phyloP scores from a whole-genome alignment of 2,113 vertebrate species.

The Solea solea region DNA sequence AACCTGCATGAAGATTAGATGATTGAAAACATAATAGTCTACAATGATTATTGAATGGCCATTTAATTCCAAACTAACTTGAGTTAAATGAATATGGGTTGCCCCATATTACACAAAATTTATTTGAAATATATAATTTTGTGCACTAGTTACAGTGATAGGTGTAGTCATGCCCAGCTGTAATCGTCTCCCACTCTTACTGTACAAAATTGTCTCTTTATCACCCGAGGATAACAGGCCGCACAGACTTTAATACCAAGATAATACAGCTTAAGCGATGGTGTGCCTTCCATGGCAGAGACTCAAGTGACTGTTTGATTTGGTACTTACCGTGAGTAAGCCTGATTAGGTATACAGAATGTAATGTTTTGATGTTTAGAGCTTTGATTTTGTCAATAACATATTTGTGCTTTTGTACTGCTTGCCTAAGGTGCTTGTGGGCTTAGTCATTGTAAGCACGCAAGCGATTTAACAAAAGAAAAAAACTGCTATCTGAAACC shows the following conservation, averaged over 20 bases:
- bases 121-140: no score
- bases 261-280: conserved; percentile 62
- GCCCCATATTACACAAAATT: no score
- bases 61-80: no score
- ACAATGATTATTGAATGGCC: no score
- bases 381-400: conserved; percentile 39
- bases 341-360: conserved; percentile 53
- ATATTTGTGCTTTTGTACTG: conserved; percentile 49
- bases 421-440: conserved; percentile 36
- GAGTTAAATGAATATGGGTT: no score
- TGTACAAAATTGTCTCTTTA: conserved; percentile 1
- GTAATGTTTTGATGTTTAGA: conserved; percentile 26
- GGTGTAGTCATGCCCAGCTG: conserved; percentile 16
- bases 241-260: conserved; percentile 21
- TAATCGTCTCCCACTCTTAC: conserved; percentile 28
- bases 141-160: neutral
- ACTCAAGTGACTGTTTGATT: conserved; percentile 47
- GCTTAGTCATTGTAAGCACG: conserved; percentile 41
- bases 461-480: conserved; percentile 30
- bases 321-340: conserved; percentile 49
- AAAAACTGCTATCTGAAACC: neutral
- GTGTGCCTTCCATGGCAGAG: conserved; percentile 23
- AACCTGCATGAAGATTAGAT: no score
- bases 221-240: conserved; percentile 4
- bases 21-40: no score